A percentile compares a stretch with the other conserved stretches of the same genome.
phyloP scores from a whole-genome alignment of 2,113 vertebrate genomes.

The Oncorhynchus clarkii region DNA sequence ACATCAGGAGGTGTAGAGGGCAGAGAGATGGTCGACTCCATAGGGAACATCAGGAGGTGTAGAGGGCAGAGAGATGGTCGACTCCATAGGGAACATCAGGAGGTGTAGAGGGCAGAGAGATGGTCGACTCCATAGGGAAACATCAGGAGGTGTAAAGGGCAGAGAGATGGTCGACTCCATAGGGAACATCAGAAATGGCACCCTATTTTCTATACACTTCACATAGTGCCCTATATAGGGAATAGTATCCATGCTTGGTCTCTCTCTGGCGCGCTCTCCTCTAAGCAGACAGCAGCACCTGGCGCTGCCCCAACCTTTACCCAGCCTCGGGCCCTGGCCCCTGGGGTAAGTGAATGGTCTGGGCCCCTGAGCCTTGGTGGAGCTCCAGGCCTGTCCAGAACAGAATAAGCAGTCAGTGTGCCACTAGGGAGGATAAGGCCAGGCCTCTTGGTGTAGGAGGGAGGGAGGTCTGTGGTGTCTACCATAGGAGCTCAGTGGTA shows the following conservation, averaged over 20 bases:
- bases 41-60: no score
- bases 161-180: no score
- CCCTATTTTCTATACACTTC: no score
- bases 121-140: no score
- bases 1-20: no score
- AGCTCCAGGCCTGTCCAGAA: background rate
- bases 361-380: constrained; percentile 25
- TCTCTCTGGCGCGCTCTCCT: constrained; percentile 13
- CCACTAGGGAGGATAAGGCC: background rate
- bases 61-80: no score
- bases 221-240: background rate
- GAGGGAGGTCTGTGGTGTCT: background rate
- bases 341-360: constrained; percentile 35
- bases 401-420: background rate
- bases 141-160: no score
- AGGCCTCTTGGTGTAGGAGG: background rate
- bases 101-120: no score
- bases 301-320: constrained; percentile 62
- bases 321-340: constrained; percentile 32
- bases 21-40: no score
- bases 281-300: constrained; percentile 66
- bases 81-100: no score
- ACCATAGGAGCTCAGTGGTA: constrained; percentile 49
- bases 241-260: background rate
- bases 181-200: no score